Conservation (phyloP, 2,888 invertebrate genomes). For the Scaptomyza parva region DNA sequence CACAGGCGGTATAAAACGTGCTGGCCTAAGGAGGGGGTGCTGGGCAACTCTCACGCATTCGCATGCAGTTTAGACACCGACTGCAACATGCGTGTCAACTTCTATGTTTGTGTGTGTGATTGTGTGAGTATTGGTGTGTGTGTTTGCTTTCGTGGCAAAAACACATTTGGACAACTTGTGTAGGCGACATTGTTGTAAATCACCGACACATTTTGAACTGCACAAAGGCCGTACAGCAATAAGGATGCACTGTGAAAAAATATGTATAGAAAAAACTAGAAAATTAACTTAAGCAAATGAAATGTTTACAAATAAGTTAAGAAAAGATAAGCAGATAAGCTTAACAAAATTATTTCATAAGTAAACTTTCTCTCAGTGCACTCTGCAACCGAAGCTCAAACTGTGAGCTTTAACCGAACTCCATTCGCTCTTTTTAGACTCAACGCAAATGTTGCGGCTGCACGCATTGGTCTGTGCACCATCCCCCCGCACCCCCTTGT, state of each 20-base stretch:
- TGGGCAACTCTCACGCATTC: conserved; percentile 42
- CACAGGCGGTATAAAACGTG: conserved; percentile 26
- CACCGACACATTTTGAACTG: conserved; percentile 72
- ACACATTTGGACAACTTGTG: conserved; percentile 79
- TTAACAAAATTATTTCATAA: neutral
- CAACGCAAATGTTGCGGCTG: conserved; percentile 64
- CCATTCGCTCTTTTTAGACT: conserved; percentile 37
- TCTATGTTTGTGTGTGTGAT: conserved; percentile 33
- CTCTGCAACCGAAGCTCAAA: conserved; percentile 24
- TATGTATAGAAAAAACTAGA: neutral
- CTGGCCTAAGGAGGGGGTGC: conserved; percentile 27
- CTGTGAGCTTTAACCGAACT: conserved; percentile 17
- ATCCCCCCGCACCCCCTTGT: neutral
- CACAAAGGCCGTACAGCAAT: conserved; percentile 37
- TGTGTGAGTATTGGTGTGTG: conserved; percentile 51
- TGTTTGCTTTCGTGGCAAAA: conserved; percentile 76
- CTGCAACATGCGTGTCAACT: conserved; percentile 77
- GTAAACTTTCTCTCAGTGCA: conserved; percentile 13
- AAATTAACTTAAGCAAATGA: neutral
- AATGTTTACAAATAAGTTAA: too few species aligned
- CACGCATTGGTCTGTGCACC: conserved; percentile 57
- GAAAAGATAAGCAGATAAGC: too few species aligned
- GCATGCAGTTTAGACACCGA: conserved; percentile 60
- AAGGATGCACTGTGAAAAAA: conserved; percentile 46
- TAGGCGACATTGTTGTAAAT: conserved; percentile 79